Percentiles rank a stretch among this genome's conserved stretches.
These are phyloP conservation scores for Dendropsophus ebraccatus DNA, from an alignment of 2,113 vertebrate species.

Conservation along the genomic window DNA sequence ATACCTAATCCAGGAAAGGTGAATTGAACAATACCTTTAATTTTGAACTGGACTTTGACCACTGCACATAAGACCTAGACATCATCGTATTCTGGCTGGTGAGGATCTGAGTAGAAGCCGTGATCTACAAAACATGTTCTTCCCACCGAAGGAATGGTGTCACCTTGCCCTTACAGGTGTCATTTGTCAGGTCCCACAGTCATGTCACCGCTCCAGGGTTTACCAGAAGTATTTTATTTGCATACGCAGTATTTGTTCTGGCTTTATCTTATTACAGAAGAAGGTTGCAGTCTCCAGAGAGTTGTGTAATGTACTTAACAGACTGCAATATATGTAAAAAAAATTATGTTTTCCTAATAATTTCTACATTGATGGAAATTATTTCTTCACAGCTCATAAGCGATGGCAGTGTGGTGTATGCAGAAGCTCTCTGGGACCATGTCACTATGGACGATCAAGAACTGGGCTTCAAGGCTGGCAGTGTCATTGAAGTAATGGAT, in stretches of 20 bases:
- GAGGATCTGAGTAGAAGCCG: neutral
- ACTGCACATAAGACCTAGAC: neutral
- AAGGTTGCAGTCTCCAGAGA: too few relatives aligned
- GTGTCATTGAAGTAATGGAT: constrained; percentile 95
- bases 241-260: too few relatives aligned
- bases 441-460: constrained; percentile 98
- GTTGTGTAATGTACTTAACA: too few relatives aligned
- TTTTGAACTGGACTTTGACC: neutral
- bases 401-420: constrained; percentile 93
- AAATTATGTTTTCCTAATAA: neutral
- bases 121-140: too few relatives aligned
- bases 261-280: too few relatives aligned
- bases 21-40: neutral
- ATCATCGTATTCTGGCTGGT: neutral
- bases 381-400: constrained; percentile 85
- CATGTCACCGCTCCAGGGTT: too few relatives aligned
- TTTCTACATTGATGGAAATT: constrained; percentile 30
- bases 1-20: neutral
- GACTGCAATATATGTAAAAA: neutral
- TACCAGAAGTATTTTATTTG: too few relatives aligned
- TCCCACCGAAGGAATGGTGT: too few relatives aligned
- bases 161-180: too few relatives aligned
- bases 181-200: too few relatives aligned
- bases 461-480: constrained; percentile 93
- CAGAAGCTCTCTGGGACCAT: constrained; percentile 96